These are phyloP conservation scores for Axinella damicornis DNA, from an alignment of 37 sponge, comb jelly and placozoan genomes.

Conservation along the genomic window DNA sequence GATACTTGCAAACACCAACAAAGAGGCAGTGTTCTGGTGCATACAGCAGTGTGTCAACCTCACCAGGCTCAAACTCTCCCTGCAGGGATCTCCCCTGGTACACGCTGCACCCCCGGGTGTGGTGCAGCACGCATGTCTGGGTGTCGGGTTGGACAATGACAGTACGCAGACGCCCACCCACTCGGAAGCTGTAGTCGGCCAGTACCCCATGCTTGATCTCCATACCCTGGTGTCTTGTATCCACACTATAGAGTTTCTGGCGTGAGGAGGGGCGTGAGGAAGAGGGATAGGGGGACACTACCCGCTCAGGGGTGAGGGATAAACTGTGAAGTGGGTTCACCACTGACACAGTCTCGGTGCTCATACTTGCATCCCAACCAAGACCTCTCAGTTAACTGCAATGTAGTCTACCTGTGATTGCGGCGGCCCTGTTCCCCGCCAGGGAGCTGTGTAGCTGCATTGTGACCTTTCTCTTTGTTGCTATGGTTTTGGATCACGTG, in stretches of 20 bases:
- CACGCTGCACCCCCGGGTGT: constrained; percentile 12
- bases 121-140: constrained; percentile 1
- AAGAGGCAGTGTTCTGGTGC: constrained; percentile 34
- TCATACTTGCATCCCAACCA: too few relatives aligned
- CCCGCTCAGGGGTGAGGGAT: too few relatives aligned
- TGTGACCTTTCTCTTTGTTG: too few relatives aligned
- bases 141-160: constrained; percentile 41
- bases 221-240: not conserved
- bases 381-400: too few relatives aligned
- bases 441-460: too few relatives aligned
- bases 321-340: too few relatives aligned
- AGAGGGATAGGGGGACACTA: too few relatives aligned
- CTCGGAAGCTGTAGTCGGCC: constrained; percentile 10
- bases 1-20: constrained; percentile 39
- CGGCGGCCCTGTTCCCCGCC: too few relatives aligned
- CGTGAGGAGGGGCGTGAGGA: too few relatives aligned
- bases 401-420: too few relatives aligned
- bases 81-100: not conserved
- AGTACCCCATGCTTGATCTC: constrained; percentile 57
- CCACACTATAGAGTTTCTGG: not conserved
- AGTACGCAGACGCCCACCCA: constrained; percentile 16
- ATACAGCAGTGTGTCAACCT: constrained; percentile 35
- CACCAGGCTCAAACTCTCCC: not conserved
- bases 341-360: too few relatives aligned
- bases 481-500: too few relatives aligned